Evolutionary conservation across 2,888 invertebrate species (phyloP).

Genomic region (Spodoptera exigua): DNA sequence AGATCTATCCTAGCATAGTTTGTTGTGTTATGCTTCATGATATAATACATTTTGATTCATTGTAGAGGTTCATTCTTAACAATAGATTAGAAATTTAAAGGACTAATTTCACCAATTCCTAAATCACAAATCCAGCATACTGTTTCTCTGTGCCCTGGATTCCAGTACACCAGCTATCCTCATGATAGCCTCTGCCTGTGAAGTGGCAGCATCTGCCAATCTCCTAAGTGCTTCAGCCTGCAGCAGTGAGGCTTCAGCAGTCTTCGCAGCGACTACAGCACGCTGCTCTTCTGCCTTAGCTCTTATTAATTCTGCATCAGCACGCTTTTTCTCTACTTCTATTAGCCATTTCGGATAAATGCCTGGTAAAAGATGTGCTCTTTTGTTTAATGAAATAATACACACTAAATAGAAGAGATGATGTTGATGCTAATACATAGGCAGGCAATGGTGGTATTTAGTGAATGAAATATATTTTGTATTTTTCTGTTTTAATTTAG

Average conservation of each 20-base stretch:
- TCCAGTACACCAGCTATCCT: slow-evolving; percentile 73
- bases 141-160: slow-evolving; percentile 57
- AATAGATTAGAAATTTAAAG: too few species aligned
- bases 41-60: too few species aligned
- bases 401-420: too few species aligned
- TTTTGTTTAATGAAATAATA: background rate
- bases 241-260: slow-evolving; percentile 70
- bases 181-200: slow-evolving; percentile 73
- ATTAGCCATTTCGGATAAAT: slow-evolving; percentile 80
- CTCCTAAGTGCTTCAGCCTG: slow-evolving; percentile 75
- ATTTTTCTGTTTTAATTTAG: background rate
- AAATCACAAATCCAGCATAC: slow-evolving; percentile 45
- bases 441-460: too few species aligned
- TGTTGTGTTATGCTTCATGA: too few species aligned
- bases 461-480: too few species aligned
- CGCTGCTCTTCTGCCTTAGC: slow-evolving; percentile 75
- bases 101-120: too few species aligned
- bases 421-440: too few species aligned
- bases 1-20: too few species aligned
- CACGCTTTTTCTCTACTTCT: slow-evolving; percentile 77
- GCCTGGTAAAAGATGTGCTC: slow-evolving; percentile 55
- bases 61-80: too few species aligned
- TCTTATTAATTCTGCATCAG: slow-evolving; percentile 73
- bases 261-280: slow-evolving; percentile 65
- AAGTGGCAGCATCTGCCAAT: slow-evolving; percentile 71